phyloP scores from a whole-genome alignment of 2,888 invertebrate genomes.

The Sphecodes monilicornis region DNA sequence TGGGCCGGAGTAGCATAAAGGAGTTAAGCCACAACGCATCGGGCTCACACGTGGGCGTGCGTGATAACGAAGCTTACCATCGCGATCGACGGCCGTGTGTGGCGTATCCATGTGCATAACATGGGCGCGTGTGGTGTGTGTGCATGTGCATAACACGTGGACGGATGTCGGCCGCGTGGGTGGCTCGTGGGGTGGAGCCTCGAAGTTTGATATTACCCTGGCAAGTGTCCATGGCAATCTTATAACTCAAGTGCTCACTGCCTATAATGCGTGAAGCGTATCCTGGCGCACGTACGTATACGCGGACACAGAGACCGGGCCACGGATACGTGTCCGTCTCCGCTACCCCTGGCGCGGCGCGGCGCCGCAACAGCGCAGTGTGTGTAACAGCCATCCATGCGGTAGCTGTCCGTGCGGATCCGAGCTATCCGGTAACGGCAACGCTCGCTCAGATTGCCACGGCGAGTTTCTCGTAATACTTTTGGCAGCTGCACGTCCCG shows the following conservation, averaged over 20 bases:
- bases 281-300: conserved; percentile 34
- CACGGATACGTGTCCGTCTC: not conserved
- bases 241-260: conserved; percentile 79
- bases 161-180: conserved; percentile 33
- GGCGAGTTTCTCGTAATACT: conserved; percentile 74
- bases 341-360: not conserved
- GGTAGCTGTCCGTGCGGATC: conserved; percentile 27
- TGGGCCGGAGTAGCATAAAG: conserved; percentile 61
- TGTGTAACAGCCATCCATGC: conserved; percentile 4
- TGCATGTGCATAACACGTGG: conserved; percentile 1
- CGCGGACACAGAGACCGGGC: not conserved
- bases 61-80: conserved; percentile 78
- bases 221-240: conserved; percentile 81
- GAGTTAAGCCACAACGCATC: conserved; percentile 69
- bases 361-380: not conserved
- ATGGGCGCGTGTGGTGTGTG: conserved; percentile 11
- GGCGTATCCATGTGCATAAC: conserved; percentile 64
- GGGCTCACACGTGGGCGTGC: conserved; percentile 73
- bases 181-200: conserved; percentile 65
- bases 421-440: conserved; percentile 35
- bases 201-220: conserved; percentile 82
- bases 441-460: conserved; percentile 69
- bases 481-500: conserved; percentile 77
- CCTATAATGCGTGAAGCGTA: conserved; percentile 72
- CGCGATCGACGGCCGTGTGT: conserved; percentile 57